Evolutionary conservation across 2,113 vertebrate species (phyloP), one percentile per base, ranked within the genome.

Genomic region (Sinosuthora webbiana): DNA sequence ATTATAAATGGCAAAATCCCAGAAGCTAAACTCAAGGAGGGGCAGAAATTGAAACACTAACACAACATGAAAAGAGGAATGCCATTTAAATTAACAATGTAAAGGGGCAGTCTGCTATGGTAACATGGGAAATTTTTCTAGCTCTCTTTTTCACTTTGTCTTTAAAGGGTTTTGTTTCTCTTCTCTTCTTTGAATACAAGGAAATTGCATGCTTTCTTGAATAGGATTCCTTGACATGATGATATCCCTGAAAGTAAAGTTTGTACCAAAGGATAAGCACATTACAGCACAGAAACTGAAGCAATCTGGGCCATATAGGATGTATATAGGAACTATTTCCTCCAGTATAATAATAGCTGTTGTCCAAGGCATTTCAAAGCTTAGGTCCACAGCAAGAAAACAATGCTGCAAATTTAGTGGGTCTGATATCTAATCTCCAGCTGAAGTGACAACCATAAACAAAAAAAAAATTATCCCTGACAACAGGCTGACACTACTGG

Each of bases 1-100:
- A 53, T 64, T 94, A 80, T 76, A 91, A 88, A 91, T 71, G 75
- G 53, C 37, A 91, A 92, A 95, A 80, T 89, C 76, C 83, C 68
- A 73, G 86, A 89, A 97, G 82, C 31, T 87, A 79, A 74, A 77
- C 9, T 93, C 41, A 65, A 64, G 37, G 41, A 90, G 37, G 16
- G 5, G 24, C 37, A 91, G 63, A 91, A 59, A 45, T 5, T 45
- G 23, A 80, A 92, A 75, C 22, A 80, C 15, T 95, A 93, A 83
- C 63, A 19, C 28, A 79, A 27, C 41, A 57, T 76, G 71, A 92
- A 95, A 84, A 88, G 52, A 81, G 11, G 31, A 53, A 64, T 78
- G 42, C 8, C 71, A 64, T 78, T 95, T 89, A 86, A 85, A 93
- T 73, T 41, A 89, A 50, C 22, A 69, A 18, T 39, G 33, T 69